Conservation (phyloP, 2,888 invertebrate genomes). For the Philhelius pedissequus region DNA sequence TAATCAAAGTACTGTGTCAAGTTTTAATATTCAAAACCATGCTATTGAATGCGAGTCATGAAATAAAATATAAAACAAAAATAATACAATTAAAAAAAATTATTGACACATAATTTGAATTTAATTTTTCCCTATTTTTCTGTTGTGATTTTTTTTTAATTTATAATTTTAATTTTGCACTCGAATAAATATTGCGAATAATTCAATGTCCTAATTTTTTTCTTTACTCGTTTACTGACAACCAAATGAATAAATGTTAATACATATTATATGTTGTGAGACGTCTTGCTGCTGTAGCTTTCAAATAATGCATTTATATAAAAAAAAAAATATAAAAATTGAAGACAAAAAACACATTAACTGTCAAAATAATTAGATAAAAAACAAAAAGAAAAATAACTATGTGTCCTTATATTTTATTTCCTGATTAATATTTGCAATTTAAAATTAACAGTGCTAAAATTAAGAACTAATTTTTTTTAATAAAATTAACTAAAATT, state of each 20-base stretch:
- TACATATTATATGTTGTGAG: slow-evolving; percentile 70
- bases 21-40: slow-evolving; percentile 27
- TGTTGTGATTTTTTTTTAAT: slow-evolving; percentile 50
- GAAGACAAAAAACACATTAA: slow-evolving; percentile 35
- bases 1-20: slow-evolving; percentile 67
- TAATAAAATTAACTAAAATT: not conserved
- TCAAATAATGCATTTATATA: slow-evolving; percentile 57
- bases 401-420: slow-evolving; percentile 68
- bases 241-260: slow-evolving; percentile 51
- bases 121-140: slow-evolving; percentile 53
- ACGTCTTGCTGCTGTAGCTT: slow-evolving; percentile 69
- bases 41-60: slow-evolving; percentile 50
- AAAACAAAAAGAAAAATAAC: slow-evolving; percentile 56
- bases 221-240: slow-evolving; percentile 59
- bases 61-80: slow-evolving; percentile 61
- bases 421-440: slow-evolving; percentile 63
- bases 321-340: slow-evolving; percentile 6
- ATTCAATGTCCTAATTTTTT: slow-evolving; percentile 56
- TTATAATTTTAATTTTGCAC: slow-evolving; percentile 46
- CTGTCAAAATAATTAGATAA: slow-evolving; percentile 60
- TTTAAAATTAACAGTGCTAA: slow-evolving; percentile 51
- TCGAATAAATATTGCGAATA: slow-evolving; percentile 50
- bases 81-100: not conserved
- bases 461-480: slow-evolving; percentile 11
- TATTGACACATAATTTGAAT: slow-evolving; percentile 62